A percentile compares a stretch with the other conserved stretches of the same genome.
Conservation (phyloP, 2,797 vertebrate genomes). For the Fringilla coelebs region DNA sequence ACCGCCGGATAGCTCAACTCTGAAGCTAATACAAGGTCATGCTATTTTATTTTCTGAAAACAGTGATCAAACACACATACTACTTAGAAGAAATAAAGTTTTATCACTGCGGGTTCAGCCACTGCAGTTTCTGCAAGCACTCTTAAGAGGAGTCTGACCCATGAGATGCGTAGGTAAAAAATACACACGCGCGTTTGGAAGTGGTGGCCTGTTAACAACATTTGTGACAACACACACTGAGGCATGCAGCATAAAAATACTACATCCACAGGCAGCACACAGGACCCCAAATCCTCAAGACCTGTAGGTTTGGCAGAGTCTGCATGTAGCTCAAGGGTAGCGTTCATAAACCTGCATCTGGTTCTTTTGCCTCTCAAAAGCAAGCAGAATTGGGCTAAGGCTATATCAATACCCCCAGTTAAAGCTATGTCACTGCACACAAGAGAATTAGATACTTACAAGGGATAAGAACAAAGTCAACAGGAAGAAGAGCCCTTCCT, state of each 20-base stretch:
- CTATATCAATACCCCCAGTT: neutral
- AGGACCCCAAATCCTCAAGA: neutral
- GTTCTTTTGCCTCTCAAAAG: neutral
- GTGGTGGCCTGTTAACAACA: neutral
- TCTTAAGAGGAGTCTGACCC: neutral
- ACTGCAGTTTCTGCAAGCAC: neutral
- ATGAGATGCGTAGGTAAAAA: neutral
- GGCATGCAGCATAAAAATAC: neutral
- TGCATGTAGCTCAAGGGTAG: neutral
- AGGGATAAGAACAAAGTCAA: neutral
- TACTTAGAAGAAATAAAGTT: neutral
- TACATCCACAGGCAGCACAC: neutral
- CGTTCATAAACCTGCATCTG: neutral
- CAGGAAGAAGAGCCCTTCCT: neutral
- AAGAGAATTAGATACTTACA: neutral
- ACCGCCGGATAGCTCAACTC: neutral
- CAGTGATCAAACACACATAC: neutral
- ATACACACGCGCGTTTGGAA: fast-evolving
- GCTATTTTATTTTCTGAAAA: neutral
- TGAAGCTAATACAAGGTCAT: neutral
- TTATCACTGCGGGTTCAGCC: fast-evolving
- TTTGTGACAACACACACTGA: neutral
- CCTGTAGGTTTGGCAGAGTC: fast-evolving
- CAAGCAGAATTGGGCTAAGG: neutral
- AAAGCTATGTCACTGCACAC: neutral